Base-by-base conservation (phyloP, 2,888 invertebrate species). In the Cheiracanthium punctorium region DNA sequence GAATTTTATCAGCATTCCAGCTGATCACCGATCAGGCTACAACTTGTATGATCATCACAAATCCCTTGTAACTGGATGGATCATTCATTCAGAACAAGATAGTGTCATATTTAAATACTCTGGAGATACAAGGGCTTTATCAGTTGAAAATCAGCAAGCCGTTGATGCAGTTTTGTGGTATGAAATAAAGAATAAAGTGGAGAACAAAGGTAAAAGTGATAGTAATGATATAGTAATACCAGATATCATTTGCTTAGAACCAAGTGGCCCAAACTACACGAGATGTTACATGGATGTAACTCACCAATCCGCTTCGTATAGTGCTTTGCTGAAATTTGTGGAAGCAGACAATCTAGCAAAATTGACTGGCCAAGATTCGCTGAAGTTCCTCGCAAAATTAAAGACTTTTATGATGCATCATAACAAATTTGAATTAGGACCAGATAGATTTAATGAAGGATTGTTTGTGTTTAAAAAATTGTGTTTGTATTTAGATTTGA, bases 391-490 rank as follows among this genome's bases (percentile, higher is more conserved):
- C 20, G 8, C 64, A 14, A 82, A 82, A 48, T 17, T 77, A 0
- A 71, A 82, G 30, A 76, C 82, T 43, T 28, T 77, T 8, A 77
- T 82, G 72, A 82, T 82, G 48, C 82, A 82, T 72, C 82, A 82
- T 65, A 82, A 77, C 14, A 82, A 82, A 30, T 82, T 77, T 77
- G 82, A 82, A 67, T 43, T 82, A 33, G 82, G 82, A 14, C 82
- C 82, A 65, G 82, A 82, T 28, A 82, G 82, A 52, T 82, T 82
- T 72, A 82, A 82, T 67, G 82, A 82, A 77, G 82, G 82, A 33
- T 82, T 82, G 30, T 82, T 82, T 67, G 37, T 82, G 8, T 71
- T 82, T 17, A 82, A 82, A 67, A 82, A 82, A 48, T 52, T 82
- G n/a, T 10, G 71, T 48, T 12, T 37, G 29, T 82, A 72, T 48